Base-by-base conservation (phyloP, 2,797 vertebrate genomes). In the Alectoris magna region DNA sequence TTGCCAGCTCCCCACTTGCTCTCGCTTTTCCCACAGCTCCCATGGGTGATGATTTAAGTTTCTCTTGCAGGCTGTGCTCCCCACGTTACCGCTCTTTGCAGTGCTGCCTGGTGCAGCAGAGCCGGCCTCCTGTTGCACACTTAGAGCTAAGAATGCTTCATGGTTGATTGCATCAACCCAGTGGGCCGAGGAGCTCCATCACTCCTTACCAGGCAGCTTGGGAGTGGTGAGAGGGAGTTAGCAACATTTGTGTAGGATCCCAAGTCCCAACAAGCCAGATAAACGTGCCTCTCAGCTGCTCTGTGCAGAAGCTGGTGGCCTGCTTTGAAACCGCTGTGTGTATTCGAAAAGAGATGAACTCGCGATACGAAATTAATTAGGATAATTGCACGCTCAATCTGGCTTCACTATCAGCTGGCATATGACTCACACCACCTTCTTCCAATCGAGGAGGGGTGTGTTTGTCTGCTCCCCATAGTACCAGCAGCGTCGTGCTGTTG, bases 301-400 rank as follows among this genome's bases (percentile, higher is more conserved):
- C 89, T 16, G 4, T 41, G 31, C 9, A 1, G 5, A 38, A 64
- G 41, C 80, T 1, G 21, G 84, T 92, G 87, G 85, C 87, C 70
- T 67, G 72, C 93, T 94, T 94, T 76, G 80, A 91, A 94, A 76
- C 49, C 36, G 55, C 62, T 80, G 71, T 74, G 87, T 63, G 5
- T 64, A 5, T 66, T 5, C 69, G n/a, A 43, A 55, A 74, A 39
- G 63, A 95, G 89, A 96, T 91, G 44, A 44, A 36, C 68, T 56
- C 11, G 6, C 70, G 94, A 94, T 84, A 91, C 6, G 19, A 77
- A 93, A 84, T 82, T 95, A 94, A 96, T 97, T 91, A 94, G 88
- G 72, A 43, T 91, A 90, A 94, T 94, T 96, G 90, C 87, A 72
- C 71, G 89, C 89, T 86, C 87, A 89, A 86, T 95, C 94, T 94